Base-by-base conservation (phyloP, 2,888 invertebrate species). In the Podotricha telesiphe region DNA sequence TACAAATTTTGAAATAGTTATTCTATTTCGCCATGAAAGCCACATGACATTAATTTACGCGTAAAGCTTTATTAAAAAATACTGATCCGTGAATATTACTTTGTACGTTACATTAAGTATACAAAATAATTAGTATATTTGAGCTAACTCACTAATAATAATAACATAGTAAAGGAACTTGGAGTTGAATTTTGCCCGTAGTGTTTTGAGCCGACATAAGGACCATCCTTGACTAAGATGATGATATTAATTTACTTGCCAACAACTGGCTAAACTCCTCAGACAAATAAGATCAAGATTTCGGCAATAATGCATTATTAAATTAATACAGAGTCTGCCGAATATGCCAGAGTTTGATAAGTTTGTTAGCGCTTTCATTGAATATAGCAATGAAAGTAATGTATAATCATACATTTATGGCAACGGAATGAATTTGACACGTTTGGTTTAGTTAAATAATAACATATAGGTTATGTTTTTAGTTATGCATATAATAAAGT, bases 261-360 rank as follows among this genome's bases (percentile, higher is more conserved):
- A 50, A 51, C 58, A 61, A 61, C 61, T 51, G n/a, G 40, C 45
- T 67, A 17, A 61, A 28, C 51, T 59, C 51, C 28, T 48, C 59
- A 45, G 28, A 45, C 51, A 17, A 51, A 67, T 34, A 59, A 42
- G 67, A n/a, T 59, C 42, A 51, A 67, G 59, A 67, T 45, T 59
- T 58, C 28, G 67, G 51, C 67, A 59, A 34, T 67, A 61, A 51
- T 67, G 67, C 45, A 67, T 61, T 67, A 67, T 67, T 28, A 61
- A 67, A 67, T 67, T 67, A 61, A 67, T 59, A 61, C 42, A 28
- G 34, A 67, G 50, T 53, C 28, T 17, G 45, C 51, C 45, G 42
- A 51, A 67, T 61, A 61, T 61, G 59, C 42, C 42, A 22, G 34
- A 53, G 22, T 51, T 67, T 67, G 61, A 45, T 53, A 67, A 53